Conservation (phyloP, 2,888 invertebrate species). For the Pyrocoelia pectoralis region DNA sequence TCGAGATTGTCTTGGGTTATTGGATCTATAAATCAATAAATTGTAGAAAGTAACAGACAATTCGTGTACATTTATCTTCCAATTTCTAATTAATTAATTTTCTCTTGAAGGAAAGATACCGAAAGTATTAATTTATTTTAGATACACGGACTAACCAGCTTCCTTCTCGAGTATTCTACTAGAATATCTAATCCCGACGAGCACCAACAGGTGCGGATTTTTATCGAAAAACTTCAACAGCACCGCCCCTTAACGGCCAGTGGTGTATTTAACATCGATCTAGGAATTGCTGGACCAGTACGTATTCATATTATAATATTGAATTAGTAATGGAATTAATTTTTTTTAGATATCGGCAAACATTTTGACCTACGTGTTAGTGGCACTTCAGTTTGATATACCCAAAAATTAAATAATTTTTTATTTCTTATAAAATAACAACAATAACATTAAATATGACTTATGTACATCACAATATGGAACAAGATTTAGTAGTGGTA, state of each 20-base stretch:
- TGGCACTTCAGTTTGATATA: constrained; percentile 58
- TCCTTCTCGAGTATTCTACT: constrained; percentile 56
- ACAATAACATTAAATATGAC: constrained; percentile 36
- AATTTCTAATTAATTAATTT: too few species aligned
- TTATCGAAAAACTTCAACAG: constrained; percentile 55
- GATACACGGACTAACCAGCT: constrained; percentile 53
- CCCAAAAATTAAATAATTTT: constrained; percentile 46
- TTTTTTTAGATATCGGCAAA: constrained; percentile 57
- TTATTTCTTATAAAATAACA: constrained; percentile 29
- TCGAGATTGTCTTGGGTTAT: too few species aligned
- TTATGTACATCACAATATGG: constrained; percentile 41
- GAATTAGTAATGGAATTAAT: background rate
- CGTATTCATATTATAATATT: constrained; percentile 32
- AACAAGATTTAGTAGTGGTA: constrained; percentile 10
- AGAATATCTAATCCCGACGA: constrained; percentile 50
- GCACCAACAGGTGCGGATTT: constrained; percentile 57
- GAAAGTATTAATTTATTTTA: constrained; percentile 31
- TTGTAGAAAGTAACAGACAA: too few species aligned
- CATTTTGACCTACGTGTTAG: constrained; percentile 58
- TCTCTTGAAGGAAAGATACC: too few species aligned
- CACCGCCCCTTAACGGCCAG: constrained; percentile 55
- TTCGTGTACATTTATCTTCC: too few species aligned
- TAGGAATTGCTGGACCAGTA: constrained; percentile 58
- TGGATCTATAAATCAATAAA: too few species aligned
- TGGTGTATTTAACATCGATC: constrained; percentile 56